Conservation (phyloP, 2,888 invertebrate genomes). For the Aquatica leii region DNA sequence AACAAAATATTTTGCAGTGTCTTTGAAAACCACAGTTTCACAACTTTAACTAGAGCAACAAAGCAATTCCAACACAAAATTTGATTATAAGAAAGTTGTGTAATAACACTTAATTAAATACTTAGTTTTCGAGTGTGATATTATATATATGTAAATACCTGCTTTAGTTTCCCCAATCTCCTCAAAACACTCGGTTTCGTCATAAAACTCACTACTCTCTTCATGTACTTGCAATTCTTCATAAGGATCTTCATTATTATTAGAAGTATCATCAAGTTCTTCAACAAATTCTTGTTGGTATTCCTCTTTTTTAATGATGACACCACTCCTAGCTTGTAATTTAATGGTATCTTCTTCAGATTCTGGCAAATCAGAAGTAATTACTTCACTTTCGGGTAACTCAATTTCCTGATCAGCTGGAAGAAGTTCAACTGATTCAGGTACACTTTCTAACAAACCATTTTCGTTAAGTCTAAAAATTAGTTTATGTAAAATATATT, state of each 20-base stretch:
- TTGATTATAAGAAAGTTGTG: too few species aligned
- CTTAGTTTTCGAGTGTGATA: too few species aligned
- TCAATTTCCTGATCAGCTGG: constrained; percentile 43
- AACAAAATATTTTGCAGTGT: too few species aligned
- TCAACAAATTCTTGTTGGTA: background rate
- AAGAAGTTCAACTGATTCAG: constrained; percentile 55
- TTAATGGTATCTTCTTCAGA: background rate
- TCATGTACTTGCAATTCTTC: background rate
- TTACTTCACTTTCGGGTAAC: background rate
- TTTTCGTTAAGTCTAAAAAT: constrained; percentile 54
- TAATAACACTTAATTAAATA: too few species aligned
- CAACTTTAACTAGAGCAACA: too few species aligned
- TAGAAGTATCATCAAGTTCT: background rate
- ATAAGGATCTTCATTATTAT: background rate
- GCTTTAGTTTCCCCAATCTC: background rate
- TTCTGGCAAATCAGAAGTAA: constrained; percentile 6
- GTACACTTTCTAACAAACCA: constrained; percentile 57
- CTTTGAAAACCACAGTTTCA: too few species aligned
- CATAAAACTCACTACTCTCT: background rate
- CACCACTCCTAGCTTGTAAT: background rate
- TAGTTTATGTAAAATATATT: constrained; percentile 4
- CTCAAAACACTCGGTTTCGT: background rate
- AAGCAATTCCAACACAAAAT: too few species aligned
- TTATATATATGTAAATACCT: too few species aligned
- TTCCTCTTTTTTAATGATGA: background rate